Percentiles rank a stretch among this genome's conserved stretches.
phyloP scores from a whole-genome alignment of 2,888 invertebrate species.

The Caenorhabditis sp. region DNA sequence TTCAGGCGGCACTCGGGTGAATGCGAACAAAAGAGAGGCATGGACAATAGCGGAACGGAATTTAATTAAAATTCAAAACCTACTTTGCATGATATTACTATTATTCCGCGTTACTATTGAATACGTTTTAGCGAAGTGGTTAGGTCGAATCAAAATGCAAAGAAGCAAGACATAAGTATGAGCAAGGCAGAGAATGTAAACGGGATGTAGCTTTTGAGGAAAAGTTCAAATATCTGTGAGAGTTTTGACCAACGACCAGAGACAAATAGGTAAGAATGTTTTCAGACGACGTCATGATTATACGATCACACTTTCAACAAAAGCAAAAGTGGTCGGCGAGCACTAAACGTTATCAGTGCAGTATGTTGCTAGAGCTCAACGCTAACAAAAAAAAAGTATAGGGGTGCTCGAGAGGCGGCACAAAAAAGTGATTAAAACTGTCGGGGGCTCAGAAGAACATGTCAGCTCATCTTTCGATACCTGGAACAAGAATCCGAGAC shows the following conservation, averaged over 20 bases:
- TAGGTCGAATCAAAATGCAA: no score
- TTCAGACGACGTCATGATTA: not conserved
- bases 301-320: slow-evolving; percentile 8
- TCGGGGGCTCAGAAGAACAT: not conserved
- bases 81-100: slow-evolving; percentile 44
- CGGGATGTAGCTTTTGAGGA: no score
- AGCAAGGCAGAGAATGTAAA: no score
- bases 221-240: slow-evolving; percentile 24
- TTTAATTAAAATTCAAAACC: slow-evolving; percentile 51
- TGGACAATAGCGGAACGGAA: not conserved
- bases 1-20: slow-evolving; percentile 6
- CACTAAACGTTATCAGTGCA: slow-evolving; percentile 41
- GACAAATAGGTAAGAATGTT: slow-evolving; percentile 3
- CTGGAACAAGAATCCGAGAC: not conserved
- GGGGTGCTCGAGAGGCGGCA: not conserved
- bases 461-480: slow-evolving; percentile 19
- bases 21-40: not conserved
- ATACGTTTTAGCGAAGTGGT: not conserved
- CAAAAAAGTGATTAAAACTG: slow-evolving; percentile 8
- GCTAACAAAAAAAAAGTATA: slow-evolving; percentile 18
- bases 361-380: not conserved
- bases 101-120: not conserved
- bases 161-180: no score
- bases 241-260: slow-evolving; percentile 22
- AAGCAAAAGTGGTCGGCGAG: not conserved